Evolutionary conservation across 2,797 vertebrate species (phyloP).

Genomic region (Gephyroberyx darwinii): DNA sequence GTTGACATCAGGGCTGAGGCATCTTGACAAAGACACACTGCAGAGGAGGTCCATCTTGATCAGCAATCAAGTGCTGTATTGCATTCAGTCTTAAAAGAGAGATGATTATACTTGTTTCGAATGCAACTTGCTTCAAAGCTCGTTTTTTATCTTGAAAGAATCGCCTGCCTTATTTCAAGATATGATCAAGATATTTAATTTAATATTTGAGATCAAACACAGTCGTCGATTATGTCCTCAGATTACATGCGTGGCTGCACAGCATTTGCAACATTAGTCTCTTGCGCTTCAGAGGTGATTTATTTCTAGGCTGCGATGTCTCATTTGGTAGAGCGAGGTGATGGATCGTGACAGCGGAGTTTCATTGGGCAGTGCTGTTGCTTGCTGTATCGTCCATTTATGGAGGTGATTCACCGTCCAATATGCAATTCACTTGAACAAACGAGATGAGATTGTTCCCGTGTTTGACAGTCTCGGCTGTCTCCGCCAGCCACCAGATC

Average conservation of each 20-base stretch:
- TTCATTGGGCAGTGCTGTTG: constrained; percentile 1
- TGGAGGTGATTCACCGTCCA: constrained; percentile 16
- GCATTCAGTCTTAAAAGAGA: not conserved
- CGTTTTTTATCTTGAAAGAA: not conserved
- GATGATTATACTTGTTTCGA: too few relatives aligned
- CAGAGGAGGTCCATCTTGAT: not conserved
- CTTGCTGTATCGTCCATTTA: constrained; percentile 21
- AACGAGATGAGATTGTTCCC: constrained; percentile 42
- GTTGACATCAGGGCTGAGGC: not conserved
- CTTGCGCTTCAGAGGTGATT: too few relatives aligned
- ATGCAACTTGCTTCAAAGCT: too few relatives aligned
- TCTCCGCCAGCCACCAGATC: constrained; percentile 37
- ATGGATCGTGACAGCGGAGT: too few relatives aligned
- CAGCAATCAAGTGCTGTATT: not conserved
- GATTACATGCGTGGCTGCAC: too few relatives aligned
- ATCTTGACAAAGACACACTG: not conserved
- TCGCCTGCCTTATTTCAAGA: too few relatives aligned
- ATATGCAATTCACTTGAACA: constrained; percentile 21
- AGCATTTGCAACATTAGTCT: too few relatives aligned
- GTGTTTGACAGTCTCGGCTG: constrained; percentile 24
- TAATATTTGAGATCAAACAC: too few relatives aligned
- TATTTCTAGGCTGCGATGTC: too few relatives aligned
- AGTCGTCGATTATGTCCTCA: too few relatives aligned
- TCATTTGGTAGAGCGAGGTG: not conserved
- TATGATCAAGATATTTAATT: too few relatives aligned